Evolutionary conservation across 92 coral and sea anemone genomes (phyloP).

Genomic region (Isaurus tuberculatus): DNA sequence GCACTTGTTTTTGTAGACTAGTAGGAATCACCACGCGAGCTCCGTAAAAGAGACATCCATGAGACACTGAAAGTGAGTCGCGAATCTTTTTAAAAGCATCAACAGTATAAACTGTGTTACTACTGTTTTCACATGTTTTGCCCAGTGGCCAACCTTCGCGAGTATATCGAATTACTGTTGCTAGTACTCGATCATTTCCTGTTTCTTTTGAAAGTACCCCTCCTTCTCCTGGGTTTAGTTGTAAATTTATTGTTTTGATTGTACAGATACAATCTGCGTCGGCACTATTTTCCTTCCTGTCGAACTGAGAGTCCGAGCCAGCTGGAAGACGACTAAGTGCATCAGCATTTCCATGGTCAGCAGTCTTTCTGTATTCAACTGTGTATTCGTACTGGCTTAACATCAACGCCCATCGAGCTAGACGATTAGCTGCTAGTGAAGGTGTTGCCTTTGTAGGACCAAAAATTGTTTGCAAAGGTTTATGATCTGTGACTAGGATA

Average conservation of each 20-base stretch:
- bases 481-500: not conserved
- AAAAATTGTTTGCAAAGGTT: not conserved
- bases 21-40: not conserved
- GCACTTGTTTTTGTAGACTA: not conserved
- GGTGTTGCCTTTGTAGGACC: conserved; percentile 14
- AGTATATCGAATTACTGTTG: too few relatives aligned
- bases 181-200: conserved; percentile 37
- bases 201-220: conserved; percentile 9
- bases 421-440: conserved; percentile 15
- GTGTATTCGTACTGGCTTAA: not conserved
- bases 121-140: not conserved
- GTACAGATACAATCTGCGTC: conserved; percentile 44
- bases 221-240: conserved; percentile 36
- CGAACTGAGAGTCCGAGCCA: conserved; percentile 44
- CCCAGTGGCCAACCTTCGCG: conserved; percentile 27
- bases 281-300: conserved; percentile 40
- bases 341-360: not conserved
- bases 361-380: not conserved
- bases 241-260: conserved; percentile 36
- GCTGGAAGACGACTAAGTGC: not conserved
- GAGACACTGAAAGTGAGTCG: conserved; percentile 1
- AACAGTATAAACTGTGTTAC: not conserved
- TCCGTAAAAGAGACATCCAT: conserved; percentile 10
- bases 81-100: conserved; percentile 19
- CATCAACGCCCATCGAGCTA: not conserved